phyloP scores from a whole-genome alignment of 2,797 vertebrate genomes.

The Ispidina picta region DNA sequence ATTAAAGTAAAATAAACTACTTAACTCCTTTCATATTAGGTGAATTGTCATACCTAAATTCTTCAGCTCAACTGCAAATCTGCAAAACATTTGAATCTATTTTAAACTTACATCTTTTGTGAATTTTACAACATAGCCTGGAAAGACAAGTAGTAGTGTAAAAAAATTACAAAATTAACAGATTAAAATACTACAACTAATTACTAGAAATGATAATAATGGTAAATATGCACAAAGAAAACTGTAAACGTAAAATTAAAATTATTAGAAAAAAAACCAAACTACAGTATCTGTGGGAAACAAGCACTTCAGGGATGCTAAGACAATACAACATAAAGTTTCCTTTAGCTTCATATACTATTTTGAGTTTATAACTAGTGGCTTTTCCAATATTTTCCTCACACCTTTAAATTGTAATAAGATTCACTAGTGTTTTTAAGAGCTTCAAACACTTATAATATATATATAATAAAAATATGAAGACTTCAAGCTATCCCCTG shows the following conservation, averaged over 20 bases:
- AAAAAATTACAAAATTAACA: not conserved
- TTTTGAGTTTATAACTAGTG: not conserved
- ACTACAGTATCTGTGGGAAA: not conserved
- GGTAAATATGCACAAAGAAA: not conserved
- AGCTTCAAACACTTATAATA: not conserved
- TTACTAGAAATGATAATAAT: not conserved
- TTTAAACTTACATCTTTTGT: not conserved
- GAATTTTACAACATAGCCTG: not conserved
- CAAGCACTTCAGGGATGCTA: not conserved
- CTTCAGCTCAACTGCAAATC: not conserved
- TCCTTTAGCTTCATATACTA: not conserved
- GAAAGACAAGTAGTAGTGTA: not conserved
- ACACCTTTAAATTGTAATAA: not conserved
- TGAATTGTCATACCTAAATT: not conserved
- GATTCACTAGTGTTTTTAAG: not conserved
- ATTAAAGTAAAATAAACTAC: not conserved
- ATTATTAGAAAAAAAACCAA: not conserved
- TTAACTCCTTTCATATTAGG: not conserved
- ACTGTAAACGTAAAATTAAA: constrained; percentile 6
- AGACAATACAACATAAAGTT: not conserved
- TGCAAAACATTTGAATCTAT: not conserved
- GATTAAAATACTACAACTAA: not conserved
- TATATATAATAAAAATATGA: rapidly evolving
- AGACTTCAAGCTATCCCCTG: not conserved
- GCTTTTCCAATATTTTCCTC: not conserved